Evolutionary conservation across 2,797 vertebrate genomes (phyloP), one percentile per base, ranked within the genome.

Genomic region (Eulemur rubriventer): DNA sequence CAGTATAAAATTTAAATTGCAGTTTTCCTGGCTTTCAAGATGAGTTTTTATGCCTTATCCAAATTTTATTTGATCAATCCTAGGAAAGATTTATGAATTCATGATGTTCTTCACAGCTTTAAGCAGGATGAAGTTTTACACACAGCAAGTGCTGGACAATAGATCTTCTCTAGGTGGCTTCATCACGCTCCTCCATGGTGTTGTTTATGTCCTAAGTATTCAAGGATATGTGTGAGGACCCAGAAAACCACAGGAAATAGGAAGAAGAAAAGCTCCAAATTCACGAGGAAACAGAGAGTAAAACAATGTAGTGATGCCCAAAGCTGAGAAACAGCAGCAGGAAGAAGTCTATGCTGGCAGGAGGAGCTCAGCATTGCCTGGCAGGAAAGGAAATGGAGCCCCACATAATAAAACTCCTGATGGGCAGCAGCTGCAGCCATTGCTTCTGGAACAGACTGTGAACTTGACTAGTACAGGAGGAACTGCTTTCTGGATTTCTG

Each of bases 231-330:
- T 67, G 33, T 95, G 79, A 95, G 73, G 76, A 55, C 85, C 2
- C 92, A 80, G 87, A 61, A 88, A 94, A 69, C 69, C 67, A 78
- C 2, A 86, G 92, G 69, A 80, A 96, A 57, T 12, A 84, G 76
- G 55, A 95, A 87, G 38, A 92, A 86, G 80, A n/a, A 96, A 81
- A 69, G 76, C 48, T 92, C 33, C 50, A 95, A 94, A 95, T 61
- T 22, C 73, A 43, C 0, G 2, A 72, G 75, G 80, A 91, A 92
- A 28, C 33, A 33, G 28, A 73, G 13, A 83, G 13, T 38, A 72
- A 75, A 91, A 82, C 41, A 55, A 89, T 22, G 9, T 59, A 75
- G 85, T 11, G 59, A 24, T 78, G n/a, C 87, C 48, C 18, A 48
- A 80, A 92, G 48, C 78, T 43, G 91, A 87, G 81, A 81, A 87